Evolutionary conservation across 1,140 invertebrate species (phyloP), one percentile per base, ranked within the genome.

Genomic region (Heliconius congener): DNA sequence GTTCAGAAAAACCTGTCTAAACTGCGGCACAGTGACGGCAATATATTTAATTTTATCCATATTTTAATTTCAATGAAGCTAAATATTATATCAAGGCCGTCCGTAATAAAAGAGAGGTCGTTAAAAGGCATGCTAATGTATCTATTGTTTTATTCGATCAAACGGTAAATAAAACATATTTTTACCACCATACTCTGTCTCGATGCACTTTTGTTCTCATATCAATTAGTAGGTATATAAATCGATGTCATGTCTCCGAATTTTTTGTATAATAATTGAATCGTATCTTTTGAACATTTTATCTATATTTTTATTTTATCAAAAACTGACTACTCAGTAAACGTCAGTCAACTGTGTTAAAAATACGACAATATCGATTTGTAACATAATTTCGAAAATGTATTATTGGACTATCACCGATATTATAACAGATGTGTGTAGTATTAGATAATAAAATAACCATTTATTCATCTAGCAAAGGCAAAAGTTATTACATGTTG

Each of bases 121-220:
- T 57, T 57, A 23, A 27, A 23, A 57, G 55, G 6, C 6, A 11
- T 19, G 6, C 27, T 57, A 57, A 57, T 23, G 6, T 8, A 9
- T 57, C 19, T 57, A 57, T 46, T 50, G 27, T 76, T 66, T 66
- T 66, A 76, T 66, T 66, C 23, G 42, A 74, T 37, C 57, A 34
- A 66, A 76, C 74, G 57, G 57, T 76, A 52, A 11, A 76, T 76
- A n/a, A 74, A n/a, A 76, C 37, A 3, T 57, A 57, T 57, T 23
- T 23, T 19, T 57, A 23, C 19, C 55, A 9, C 55, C n/a, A 23
- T 57, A 57, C 55, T 23, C 55, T 57, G n/a, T 57, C 19, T 23
- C n/a, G 19, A 57, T 57, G 55, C n/a, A 57, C 55, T 23, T 8
- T 57, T 4, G 50, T 52, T 52, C 16, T 5, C 13, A 9, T 57